Conservation (phyloP, 2,797 vertebrate species). For the Oreonectes daqikongensis region DNA sequence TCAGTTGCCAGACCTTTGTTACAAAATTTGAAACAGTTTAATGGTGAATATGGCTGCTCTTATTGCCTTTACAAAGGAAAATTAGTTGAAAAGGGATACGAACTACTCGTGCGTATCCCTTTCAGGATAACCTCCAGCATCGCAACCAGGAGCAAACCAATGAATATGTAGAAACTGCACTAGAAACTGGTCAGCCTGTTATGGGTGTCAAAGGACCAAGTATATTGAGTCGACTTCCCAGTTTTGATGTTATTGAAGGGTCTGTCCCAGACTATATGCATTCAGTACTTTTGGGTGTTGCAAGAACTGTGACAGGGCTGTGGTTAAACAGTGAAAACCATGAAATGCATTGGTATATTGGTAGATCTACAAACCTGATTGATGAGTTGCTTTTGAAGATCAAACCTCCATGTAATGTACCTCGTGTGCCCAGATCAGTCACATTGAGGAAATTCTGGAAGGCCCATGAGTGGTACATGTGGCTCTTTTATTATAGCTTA, state of each 20-base stretch:
- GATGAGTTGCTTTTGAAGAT: slow-evolving; percentile 6
- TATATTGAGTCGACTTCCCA: slow-evolving; percentile 1
- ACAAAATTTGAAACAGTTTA: slow-evolving; percentile 18
- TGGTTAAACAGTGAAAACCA: slow-evolving; percentile 27
- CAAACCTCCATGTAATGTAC: slow-evolving; percentile 10
- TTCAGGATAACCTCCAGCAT: not conserved
- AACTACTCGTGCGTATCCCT: not conserved
- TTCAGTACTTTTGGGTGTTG: slow-evolving; percentile 4
- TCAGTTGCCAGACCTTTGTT: not conserved
- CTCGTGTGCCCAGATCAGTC: slow-evolving; percentile 7
- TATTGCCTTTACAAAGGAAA: slow-evolving; percentile 13
- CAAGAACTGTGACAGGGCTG: slow-evolving; percentile 6
- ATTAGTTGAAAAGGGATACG: slow-evolving; percentile 4
- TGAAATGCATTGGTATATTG: slow-evolving; percentile 26
- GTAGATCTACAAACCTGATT: not conserved
- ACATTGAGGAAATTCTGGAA: slow-evolving; percentile 1
- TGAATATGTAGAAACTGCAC: not conserved
- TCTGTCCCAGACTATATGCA: slow-evolving; percentile 33
- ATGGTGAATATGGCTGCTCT: slow-evolving; percentile 2
- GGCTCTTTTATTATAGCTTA: slow-evolving; percentile 13
- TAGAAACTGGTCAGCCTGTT: not conserved
- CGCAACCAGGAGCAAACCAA: not conserved
- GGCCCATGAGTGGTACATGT: slow-evolving; percentile 9
- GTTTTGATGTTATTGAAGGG: slow-evolving; percentile 1
- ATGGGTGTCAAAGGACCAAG: not conserved